phyloP scores from a whole-genome alignment of 2,113 vertebrate species.

The Tragulus kanchil region DNA sequence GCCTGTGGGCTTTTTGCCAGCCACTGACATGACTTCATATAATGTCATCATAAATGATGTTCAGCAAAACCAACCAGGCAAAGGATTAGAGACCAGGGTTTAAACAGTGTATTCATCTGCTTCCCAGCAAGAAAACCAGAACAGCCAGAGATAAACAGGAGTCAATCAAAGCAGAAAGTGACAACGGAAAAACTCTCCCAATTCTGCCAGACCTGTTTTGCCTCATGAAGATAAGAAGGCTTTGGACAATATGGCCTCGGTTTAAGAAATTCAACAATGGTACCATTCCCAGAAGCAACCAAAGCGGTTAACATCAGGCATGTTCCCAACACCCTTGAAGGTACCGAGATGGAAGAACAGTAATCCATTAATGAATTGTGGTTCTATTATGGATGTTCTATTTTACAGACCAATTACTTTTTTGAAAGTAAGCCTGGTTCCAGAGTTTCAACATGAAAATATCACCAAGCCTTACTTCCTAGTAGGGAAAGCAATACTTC shows the following conservation, averaged over 20 bases:
- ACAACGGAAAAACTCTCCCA: not conserved
- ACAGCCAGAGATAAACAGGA: conserved; percentile 38
- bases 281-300: not conserved
- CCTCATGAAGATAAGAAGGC: conserved; percentile 50
- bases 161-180: conserved; percentile 66
- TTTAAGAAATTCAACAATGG: conserved; percentile 3
- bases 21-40: not conserved
- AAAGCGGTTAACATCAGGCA: not conserved
- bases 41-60: not conserved
- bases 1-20: not conserved
- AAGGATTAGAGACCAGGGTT: no score
- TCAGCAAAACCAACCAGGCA: no score
- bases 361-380: not conserved
- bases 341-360: not conserved
- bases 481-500: not conserved
- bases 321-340: not conserved
- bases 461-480: not conserved
- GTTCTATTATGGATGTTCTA: not conserved
- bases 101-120: conserved; percentile 31
- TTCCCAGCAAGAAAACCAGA: conserved; percentile 52
- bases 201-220: conserved; percentile 62
- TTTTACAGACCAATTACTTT: conserved; percentile 19
- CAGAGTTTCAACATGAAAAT: not conserved
- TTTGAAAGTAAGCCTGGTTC: not conserved
- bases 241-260: not conserved